phyloP scores from a whole-genome alignment of 2,113 vertebrate genomes.

The Aviceda subcristata region DNA sequence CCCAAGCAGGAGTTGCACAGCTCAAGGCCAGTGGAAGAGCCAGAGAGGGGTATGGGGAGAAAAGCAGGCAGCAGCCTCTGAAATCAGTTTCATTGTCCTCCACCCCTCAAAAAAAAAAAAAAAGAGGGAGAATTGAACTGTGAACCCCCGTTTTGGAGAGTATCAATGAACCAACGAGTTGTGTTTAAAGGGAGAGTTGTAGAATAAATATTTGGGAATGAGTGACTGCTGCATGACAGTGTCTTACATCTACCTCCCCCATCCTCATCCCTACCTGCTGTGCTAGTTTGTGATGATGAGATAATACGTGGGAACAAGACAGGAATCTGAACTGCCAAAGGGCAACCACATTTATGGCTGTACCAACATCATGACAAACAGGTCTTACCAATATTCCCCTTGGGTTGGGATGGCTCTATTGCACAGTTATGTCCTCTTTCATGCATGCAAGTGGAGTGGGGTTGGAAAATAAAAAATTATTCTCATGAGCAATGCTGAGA shows the following conservation, averaged over 20 bases:
- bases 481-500: not conserved
- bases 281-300: not conserved
- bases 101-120: not conserved
- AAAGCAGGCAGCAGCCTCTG: accelerated
- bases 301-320: not conserved
- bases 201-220: not conserved
- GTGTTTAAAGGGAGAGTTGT: not conserved
- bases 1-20: not conserved
- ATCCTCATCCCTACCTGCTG: not conserved
- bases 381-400: not conserved
- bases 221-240: not conserved
- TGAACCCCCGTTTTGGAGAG: not conserved
- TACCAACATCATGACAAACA: not conserved
- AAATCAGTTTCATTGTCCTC: not conserved
- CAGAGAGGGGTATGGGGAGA: not conserved
- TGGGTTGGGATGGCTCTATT: not conserved
- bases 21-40: not conserved
- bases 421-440: not conserved
- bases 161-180: not conserved
- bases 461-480: not conserved
- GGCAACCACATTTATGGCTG: not conserved
- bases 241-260: not conserved
- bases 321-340: not conserved
- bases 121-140: no score
- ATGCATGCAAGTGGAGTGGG: not conserved